phyloP scores from a whole-genome alignment of 92 coral and sea anemone species.

The Phenganax stokvisi region DNA sequence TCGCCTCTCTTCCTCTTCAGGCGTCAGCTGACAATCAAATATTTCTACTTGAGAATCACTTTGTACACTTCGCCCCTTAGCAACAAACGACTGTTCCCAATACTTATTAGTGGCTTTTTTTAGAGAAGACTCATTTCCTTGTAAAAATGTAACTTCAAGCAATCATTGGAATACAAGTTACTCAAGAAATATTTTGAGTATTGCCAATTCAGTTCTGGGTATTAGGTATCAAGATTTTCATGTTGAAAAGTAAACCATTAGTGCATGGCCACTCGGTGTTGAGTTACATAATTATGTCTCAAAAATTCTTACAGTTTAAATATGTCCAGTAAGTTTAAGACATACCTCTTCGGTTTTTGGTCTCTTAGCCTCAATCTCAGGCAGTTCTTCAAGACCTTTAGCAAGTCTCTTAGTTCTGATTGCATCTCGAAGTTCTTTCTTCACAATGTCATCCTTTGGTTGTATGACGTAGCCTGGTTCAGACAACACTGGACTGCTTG shows the following conservation, averaged over 20 bases:
- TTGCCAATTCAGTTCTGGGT: background rate
- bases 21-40: constrained; percentile 56
- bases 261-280: no score
- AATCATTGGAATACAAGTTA: no score
- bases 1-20: constrained; percentile 83
- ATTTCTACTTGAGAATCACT: background rate
- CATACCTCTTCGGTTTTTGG: constrained; percentile 68
- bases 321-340: background rate
- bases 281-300: no score
- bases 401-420: constrained; percentile 79
- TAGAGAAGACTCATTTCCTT: background rate
- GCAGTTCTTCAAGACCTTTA: constrained; percentile 87
- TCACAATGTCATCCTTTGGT: constrained; percentile 67
- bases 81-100: background rate
- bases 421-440: constrained; percentile 76
- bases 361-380: constrained; percentile 66
- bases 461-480: constrained; percentile 29
- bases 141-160: no score
- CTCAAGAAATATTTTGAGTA: no score
- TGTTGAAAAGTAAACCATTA: no score
- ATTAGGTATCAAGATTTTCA: background rate
- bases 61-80: background rate
- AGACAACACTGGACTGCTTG: constrained; percentile 16
- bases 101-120: background rate
- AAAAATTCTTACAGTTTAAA: no score